Percentiles rank a stretch among this genome's conserved stretches.
These are phyloP conservation scores for Neomonachus schauinslandi DNA, from an alignment of 2,113 vertebrate species.

Conservation along the genomic window DNA sequence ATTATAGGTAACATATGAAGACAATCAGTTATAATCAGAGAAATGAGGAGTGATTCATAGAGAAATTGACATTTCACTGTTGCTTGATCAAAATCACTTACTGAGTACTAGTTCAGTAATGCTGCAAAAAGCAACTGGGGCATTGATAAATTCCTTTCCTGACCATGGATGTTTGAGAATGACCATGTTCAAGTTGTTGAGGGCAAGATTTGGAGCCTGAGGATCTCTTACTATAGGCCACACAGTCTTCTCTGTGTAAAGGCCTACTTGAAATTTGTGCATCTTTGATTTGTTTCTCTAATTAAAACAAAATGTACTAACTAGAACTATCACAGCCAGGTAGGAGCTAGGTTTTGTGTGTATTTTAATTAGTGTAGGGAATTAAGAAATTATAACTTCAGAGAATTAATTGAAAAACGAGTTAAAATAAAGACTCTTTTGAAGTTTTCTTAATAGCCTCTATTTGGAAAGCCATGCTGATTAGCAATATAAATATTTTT, in stretches of 20 bases:
- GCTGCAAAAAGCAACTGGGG: not conserved
- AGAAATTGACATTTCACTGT: not conserved
- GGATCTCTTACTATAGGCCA: not conserved
- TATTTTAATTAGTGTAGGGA: not conserved
- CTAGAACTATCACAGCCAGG: conserved; percentile 11
- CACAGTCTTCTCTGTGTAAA: not conserved
- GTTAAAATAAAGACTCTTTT: not conserved
- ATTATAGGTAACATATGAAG: not conserved
- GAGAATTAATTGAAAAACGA: not conserved
- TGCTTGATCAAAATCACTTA: not conserved
- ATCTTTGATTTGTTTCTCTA: not conserved
- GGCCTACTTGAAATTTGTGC: not conserved
- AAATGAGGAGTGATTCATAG: not conserved
- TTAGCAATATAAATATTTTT: not conserved
- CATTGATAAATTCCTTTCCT: not conserved
- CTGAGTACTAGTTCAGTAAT: not conserved
- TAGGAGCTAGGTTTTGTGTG: not conserved
- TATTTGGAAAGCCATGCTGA: not conserved
- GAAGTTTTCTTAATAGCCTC: not conserved
- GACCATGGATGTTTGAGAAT: not conserved
- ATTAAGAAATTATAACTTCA: not conserved
- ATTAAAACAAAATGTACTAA: not conserved
- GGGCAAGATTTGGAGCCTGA: not conserved
- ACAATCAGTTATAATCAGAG: not conserved
- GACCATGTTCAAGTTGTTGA: not conserved